A percentile compares a stretch with the other conserved stretches of the same genome.
These are phyloP conservation scores for Gymnoscopelus microlampas DNA, from an alignment of 2,797 vertebrate genomes.

Conservation along the genomic window DNA sequence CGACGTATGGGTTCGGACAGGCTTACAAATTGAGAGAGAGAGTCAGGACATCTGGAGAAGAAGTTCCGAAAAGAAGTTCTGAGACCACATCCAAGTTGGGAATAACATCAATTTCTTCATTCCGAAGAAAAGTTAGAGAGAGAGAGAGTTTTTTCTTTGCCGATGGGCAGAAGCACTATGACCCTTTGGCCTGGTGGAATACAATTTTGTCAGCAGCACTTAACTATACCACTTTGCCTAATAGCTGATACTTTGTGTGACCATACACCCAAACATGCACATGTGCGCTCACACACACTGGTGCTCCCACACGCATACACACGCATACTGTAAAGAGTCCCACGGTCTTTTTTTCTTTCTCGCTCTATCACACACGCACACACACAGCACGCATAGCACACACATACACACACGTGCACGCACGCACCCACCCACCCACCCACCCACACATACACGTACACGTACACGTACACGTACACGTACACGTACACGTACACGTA, in stretches of 20 bases:
- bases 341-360: too few species aligned
- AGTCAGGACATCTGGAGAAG: too few species aligned
- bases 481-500: neutral
- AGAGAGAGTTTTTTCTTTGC: neutral
- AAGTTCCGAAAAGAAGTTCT: too few species aligned
- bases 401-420: constrained; percentile 3
- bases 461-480: neutral
- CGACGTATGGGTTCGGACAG: neutral
- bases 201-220: constrained; percentile 57
- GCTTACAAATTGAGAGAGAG: neutral
- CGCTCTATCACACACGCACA: too few species aligned
- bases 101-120: neutral
- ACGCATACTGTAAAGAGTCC: too few species aligned
- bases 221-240: constrained; percentile 12
- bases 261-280: too few species aligned
- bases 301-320: too few species aligned
- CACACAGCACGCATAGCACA: neutral
- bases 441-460: neutral
- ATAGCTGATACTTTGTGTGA: constrained; percentile 21
- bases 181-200: constrained; percentile 45
- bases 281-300: too few species aligned
- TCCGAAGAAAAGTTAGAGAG: constrained; percentile 3
- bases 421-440: neutral
- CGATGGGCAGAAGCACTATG: constrained; percentile 20
- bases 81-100: too few species aligned